Evolutionary conservation across 2,113 vertebrate species (phyloP).

Genomic region (Pardalotus punctatus): DNA sequence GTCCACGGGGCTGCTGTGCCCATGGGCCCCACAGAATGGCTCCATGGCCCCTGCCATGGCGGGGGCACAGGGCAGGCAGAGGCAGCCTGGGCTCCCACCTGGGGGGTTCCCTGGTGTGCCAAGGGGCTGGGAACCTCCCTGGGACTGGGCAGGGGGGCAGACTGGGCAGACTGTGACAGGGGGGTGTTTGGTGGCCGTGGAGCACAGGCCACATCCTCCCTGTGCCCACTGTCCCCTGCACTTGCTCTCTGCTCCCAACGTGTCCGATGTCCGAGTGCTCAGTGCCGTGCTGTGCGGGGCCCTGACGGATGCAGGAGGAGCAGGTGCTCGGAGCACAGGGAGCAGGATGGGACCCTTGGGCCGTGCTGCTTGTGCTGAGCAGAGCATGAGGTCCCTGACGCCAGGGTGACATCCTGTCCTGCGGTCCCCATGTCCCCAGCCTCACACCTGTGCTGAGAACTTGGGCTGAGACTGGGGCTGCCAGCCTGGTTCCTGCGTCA

Average conservation of each 20-base stretch:
- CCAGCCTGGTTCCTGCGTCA: neutral
- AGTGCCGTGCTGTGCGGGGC: neutral
- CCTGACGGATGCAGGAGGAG: neutral
- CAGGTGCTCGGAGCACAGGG: neutral
- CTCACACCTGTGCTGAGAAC: neutral
- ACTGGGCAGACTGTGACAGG: too few species aligned
- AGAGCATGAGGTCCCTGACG: neutral
- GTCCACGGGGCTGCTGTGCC: neutral
- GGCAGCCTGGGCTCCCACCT: accelerated
- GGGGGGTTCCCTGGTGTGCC: neutral
- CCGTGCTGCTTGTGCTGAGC: neutral
- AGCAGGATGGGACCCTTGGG: neutral
- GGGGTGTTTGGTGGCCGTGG: neutral
- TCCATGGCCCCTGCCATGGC: accelerated
- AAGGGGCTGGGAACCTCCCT: neutral
- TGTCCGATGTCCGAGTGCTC: accelerated
- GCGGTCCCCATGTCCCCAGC: neutral
- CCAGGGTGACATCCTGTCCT: neutral
- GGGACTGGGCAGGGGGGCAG: neutral
- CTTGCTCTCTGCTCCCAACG: neutral
- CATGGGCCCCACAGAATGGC: accelerated
- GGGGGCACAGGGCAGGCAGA: neutral
- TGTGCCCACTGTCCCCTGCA: accelerated
- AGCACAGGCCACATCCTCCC: neutral
- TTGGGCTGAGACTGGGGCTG: neutral